These are phyloP conservation scores for Spea hammondii DNA, from an alignment of 2,797 vertebrate species.

Conservation along the genomic window DNA sequence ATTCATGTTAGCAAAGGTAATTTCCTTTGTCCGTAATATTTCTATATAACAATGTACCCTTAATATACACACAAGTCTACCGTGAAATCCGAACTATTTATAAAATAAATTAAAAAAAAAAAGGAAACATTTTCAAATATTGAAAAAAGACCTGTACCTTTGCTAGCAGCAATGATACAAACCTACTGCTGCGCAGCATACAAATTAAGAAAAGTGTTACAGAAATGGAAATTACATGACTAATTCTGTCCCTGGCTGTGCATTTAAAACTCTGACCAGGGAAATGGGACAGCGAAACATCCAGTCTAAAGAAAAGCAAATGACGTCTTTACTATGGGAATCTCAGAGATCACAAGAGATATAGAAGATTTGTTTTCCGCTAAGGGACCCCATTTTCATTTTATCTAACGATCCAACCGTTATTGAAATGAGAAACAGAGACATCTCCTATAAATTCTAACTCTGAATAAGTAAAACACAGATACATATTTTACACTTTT, in stretches of 20 bases:
- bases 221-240: constrained; percentile 38
- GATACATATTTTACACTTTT: too few relatives aligned
- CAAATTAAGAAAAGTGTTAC: constrained; percentile 27
- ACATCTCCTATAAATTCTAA: neutral
- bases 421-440: constrained; percentile 5
- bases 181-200: constrained; percentile 2
- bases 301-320: constrained; percentile 15
- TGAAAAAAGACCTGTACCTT: neutral
- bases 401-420: neutral
- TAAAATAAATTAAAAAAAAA: too few relatives aligned
- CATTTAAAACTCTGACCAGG: neutral
- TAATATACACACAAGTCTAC: too few relatives aligned
- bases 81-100: too few relatives aligned
- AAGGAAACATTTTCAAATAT: too few relatives aligned
- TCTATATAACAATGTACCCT: too few relatives aligned
- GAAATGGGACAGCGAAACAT: neutral
- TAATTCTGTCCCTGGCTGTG: constrained; percentile 13
- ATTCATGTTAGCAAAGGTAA: too few relatives aligned
- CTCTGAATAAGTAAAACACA: neutral
- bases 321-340: constrained; percentile 24
- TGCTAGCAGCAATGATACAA: constrained; percentile 32
- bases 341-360: neutral
- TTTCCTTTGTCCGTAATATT: too few relatives aligned
- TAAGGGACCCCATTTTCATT: constrained; percentile 9
- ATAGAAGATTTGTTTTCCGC: neutral